Percentiles rank a stretch among this genome's conserved stretches.
Conservation (phyloP, 1,140 invertebrate species). For the Anthonomus grandis region DNA sequence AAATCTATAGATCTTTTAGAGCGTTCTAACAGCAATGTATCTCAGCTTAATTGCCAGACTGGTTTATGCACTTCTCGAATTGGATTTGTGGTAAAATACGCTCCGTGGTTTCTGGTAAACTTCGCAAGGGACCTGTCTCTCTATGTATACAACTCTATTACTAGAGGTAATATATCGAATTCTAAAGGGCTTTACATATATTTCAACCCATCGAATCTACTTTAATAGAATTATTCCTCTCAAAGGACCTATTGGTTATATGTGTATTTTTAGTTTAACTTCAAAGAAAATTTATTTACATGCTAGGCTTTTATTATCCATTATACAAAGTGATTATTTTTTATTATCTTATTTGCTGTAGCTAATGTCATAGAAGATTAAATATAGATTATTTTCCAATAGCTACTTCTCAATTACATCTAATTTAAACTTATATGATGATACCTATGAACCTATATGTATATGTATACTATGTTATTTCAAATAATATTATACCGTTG, state of each 20-base stretch:
- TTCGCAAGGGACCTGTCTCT: constrained; percentile 44
- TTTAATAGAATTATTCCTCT: constrained; percentile 45
- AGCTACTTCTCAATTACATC: no score
- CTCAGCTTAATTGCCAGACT: constrained; percentile 46
- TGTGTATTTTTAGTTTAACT: no score
- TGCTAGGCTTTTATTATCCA: no score
- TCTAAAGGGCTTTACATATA: constrained; percentile 39
- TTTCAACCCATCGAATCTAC: constrained; percentile 41
- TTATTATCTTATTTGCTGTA: no score
- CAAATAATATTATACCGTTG: no score
- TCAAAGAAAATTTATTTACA: no score
- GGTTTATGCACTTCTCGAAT: constrained; percentile 48
- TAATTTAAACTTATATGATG: no score
- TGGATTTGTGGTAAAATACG: constrained; percentile 50
- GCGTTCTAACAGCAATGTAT: constrained; percentile 39
- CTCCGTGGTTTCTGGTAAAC: constrained; percentile 47
- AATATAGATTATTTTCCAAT: no score
- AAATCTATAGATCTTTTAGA: constrained; percentile 36
- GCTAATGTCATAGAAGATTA: no score
- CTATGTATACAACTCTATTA: constrained; percentile 41
- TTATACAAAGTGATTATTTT: no score
- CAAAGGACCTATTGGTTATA: constrained; percentile 36
- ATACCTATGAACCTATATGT: no score
- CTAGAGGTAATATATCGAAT: constrained; percentile 46
- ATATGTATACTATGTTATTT: no score